Base-by-base conservation (phyloP, 2,888 invertebrate genomes). In the Mythimna pallens region DNA sequence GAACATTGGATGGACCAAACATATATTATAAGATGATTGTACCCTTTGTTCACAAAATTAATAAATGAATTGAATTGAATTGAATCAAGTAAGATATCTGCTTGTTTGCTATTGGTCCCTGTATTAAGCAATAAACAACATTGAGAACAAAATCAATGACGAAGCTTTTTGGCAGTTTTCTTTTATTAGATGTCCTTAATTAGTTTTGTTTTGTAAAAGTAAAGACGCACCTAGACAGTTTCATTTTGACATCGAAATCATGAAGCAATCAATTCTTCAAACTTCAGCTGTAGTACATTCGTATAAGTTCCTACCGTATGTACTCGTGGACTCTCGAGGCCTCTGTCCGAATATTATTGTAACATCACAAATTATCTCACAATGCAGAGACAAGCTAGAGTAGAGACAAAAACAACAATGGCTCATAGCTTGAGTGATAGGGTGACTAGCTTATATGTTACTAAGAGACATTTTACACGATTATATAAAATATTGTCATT, bases 331-430 rank as follows among this genome's bases (percentile, higher is more conserved):
- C 74, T 55, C 82, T 85, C 73, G 69, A 82, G 34, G 34, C 36
- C 64, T 67, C 65, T 63, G 62, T 65, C 78, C 55, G 81, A 80
- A 85, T 87, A 86, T 86, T 87, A 83, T 88, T 88, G 85, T 89
- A 88, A 84, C 88, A 84, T 88, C 81, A 88, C 85, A 88, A 90
- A 90, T 90, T 88, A 90, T 90, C 89, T 87, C 88, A 90, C 89
- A 86, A 86, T 76, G 78, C 85, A 79, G 77, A 82, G 83, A 85
- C 84, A 85, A 80, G 80, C 79, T 78, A 83, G 84, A 84, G 86
- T 83, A 84, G 78, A 87, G 80, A 88, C 89, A 91, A 91, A 92
- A 93, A 92, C 90, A 92, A 93, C 92, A 93, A 92, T 91, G 88
- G 88, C 79, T 87, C 87, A 88, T 88, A 87, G 87, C 87, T 87